Evolutionary conservation across 2,113 vertebrate species (phyloP), one percentile per base, ranked within the genome.

Genomic region (Cyprichromis sp.): DNA sequence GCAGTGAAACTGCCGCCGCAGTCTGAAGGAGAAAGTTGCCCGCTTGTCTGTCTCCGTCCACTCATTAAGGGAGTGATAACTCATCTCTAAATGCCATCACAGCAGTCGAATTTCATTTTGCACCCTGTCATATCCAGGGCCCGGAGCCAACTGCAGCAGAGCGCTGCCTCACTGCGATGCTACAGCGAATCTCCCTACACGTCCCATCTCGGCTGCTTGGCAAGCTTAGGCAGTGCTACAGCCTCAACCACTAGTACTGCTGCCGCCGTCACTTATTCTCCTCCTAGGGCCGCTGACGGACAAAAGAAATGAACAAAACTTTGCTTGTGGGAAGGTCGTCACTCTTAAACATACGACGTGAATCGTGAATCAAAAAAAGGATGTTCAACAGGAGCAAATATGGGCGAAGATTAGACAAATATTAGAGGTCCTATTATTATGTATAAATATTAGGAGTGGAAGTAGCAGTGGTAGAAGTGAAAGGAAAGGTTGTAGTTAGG

Each of bases 31-130:
- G 94, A 91, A 90, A 91, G 92, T 90, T 92, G 91, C 82, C 84
- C 54, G 80, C 88, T 80, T 82, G 93, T 93, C 91, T 95, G 92
- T 94, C 92, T 90, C 85, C 7, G 61, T 93, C 55, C 66, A 79
- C 86, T 92, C 90, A 92, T 93, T 92, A 91, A 84, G 82, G 80
- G 31, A 91, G 91, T 14, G 71, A 91, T 91, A 91, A 92, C 52
- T 93, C 88, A 91, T 94, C 81, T 93, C 59, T 21, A 66, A 89
- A 81, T 83, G 81, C 89, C 85, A 87, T 16, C 2, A 12, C 42
- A 9, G 24, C 21, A 63, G 26, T 63, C 26, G 53, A 88, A 80
- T 87, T 50, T 13, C 34, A 66, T 86, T 45, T 86, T 86, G 54
- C 68, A 88, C 21, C 24, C 83, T 57, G 57, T 91, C 90, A 79